Evolutionary conservation across 2,888 invertebrate species (phyloP), one percentile per base, ranked within the genome.

Genomic region (Hyppa rectilinea): DNA sequence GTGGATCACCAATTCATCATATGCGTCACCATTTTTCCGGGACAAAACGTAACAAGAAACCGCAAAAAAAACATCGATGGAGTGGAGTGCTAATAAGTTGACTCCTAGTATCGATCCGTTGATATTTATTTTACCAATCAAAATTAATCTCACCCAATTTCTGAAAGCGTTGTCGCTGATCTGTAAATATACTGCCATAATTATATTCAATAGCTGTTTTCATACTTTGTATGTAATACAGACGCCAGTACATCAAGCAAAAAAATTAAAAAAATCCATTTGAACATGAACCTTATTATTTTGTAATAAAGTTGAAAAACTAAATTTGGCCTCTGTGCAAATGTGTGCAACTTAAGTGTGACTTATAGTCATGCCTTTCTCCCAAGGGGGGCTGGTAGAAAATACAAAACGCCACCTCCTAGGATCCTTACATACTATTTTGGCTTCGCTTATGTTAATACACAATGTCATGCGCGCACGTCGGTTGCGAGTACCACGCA

Each of bases 21-120:
- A 61, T 47, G 58, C 20, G 49, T 79, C 80, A 73, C 36, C 20
- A 53, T 23, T 59, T 78, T 75, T 47, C 59, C 34, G 6, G 29
- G 55, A 66, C 5, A 36, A 47, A 58, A 38, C 26, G 12, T 26
- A 38, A 56, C 4, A 40, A 47, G n/a, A 43, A 63, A 63, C 60
- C 47, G 10, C 55, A 56, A 80, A 9, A 43, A 43, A 60, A 60
- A 61, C 23, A 80, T 36, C 56, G 52, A 74, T 52, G 47, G 12
- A 61, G n/a, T 52, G 47, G 12, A 61, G n/a, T 65, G 47, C n/a
- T 52, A 62, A 53, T 58, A 53, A 50, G n/a, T 9, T 14, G n/a
- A 59, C 20, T 43, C 20, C 26, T 49, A 10, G 14, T 71, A 29
- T 26, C 17, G 2, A 9, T n/a, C 0, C 2, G 34, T n/a, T 23